A percentile compares a stretch with the other conserved stretches of the same genome.
These are phyloP conservation scores for Tillus elongatus DNA, from an alignment of 2,888 invertebrate species.

Conservation along the genomic window DNA sequence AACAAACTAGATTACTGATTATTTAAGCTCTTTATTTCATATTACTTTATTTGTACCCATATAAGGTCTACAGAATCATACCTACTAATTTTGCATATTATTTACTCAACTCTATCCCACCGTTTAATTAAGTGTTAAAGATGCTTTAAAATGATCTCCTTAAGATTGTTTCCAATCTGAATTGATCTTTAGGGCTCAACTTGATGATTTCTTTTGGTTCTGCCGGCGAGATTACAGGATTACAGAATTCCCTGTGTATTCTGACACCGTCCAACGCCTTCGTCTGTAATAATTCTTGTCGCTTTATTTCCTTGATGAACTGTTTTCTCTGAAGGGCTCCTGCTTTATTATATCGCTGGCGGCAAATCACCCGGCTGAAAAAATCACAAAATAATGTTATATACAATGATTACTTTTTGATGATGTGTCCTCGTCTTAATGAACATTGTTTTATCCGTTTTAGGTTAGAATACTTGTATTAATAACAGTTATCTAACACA, in stretches of 20 bases:
- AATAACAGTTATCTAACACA: too few species aligned
- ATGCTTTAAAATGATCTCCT: too few species aligned
- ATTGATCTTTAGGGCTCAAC: constrained; percentile 30
- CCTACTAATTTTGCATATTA: too few species aligned
- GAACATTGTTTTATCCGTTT: too few species aligned
- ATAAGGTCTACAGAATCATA: too few species aligned
- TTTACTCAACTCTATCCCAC: too few species aligned
- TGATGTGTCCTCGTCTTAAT: too few species aligned
- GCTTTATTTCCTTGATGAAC: constrained; percentile 52
- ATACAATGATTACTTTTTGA: constrained; percentile 1
- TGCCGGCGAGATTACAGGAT: constrained; percentile 44
- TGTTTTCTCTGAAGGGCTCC: constrained; percentile 48
- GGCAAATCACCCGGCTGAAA: constrained; percentile 55
- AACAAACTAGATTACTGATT: too few species aligned
- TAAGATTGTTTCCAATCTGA: constrained; percentile 32
- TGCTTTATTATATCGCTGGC: constrained; percentile 50
- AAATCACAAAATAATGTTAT: constrained; percentile 3
- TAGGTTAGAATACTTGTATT: too few species aligned
- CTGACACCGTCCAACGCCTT: constrained; percentile 56
- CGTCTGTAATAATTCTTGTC: constrained; percentile 52
- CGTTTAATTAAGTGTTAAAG: too few species aligned
- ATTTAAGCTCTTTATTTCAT: too few species aligned
- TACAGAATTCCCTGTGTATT: constrained; percentile 56
- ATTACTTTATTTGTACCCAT: too few species aligned
- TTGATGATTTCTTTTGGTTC: constrained; percentile 28